Percentiles rank a stretch among this genome's conserved stretches.
phyloP scores from a whole-genome alignment of 2,113 vertebrate species.

The Xiphorhynchus elegans region DNA sequence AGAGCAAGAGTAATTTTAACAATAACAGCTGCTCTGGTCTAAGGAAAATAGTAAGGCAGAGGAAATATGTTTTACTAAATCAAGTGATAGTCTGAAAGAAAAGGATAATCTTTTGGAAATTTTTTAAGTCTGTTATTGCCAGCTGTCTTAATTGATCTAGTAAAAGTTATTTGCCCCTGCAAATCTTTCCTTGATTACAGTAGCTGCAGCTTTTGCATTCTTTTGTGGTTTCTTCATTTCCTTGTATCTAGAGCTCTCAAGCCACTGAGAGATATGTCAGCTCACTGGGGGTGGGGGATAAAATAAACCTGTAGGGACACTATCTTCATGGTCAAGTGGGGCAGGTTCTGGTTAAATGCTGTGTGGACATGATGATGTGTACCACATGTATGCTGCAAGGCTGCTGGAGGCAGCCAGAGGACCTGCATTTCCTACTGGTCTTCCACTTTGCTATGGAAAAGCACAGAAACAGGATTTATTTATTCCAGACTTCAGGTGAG shows the following conservation, averaged over 20 bases:
- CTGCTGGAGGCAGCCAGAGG: background rate
- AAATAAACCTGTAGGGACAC: background rate
- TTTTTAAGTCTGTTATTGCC: background rate
- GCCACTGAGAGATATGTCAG: background rate
- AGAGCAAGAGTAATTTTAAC: background rate
- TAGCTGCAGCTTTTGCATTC: background rate
- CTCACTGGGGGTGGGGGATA: background rate
- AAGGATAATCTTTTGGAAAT: background rate
- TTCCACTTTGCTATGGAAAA: background rate
- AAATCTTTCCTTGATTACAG: background rate
- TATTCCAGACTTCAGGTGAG: background rate
- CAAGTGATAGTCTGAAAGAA: background rate
- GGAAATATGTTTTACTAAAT: background rate
- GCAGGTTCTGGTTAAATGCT: background rate
- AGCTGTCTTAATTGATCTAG: background rate
- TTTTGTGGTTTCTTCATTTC: background rate
- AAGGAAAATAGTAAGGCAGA: background rate
- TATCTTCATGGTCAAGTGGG: background rate
- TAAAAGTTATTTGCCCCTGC: background rate
- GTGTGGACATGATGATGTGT: too few species aligned
- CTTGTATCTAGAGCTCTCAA: background rate
- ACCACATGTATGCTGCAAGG: fast-evolving
- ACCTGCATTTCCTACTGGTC: background rate
- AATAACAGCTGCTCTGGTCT: background rate
- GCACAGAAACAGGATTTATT: background rate